These are phyloP conservation scores for Lysandra bellargus DNA, from an alignment of 2,888 invertebrate species.

Conservation along the genomic window DNA sequence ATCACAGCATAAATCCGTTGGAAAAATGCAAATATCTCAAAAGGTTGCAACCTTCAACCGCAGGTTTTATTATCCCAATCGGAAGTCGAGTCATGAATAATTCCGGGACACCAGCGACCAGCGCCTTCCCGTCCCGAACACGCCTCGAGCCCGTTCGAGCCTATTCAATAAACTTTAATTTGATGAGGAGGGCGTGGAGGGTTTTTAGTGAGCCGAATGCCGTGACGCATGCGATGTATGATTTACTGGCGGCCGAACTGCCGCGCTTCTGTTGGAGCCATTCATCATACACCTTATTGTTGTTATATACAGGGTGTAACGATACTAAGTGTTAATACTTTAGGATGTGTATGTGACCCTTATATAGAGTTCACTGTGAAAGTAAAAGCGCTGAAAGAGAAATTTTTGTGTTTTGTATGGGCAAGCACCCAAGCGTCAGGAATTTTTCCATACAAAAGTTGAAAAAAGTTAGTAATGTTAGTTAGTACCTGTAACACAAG, in stretches of 20 bases:
- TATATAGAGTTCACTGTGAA: too few species aligned
- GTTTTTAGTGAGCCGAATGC: slow-evolving; percentile 38
- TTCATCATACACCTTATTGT: slow-evolving; percentile 17
- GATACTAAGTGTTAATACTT: too few species aligned
- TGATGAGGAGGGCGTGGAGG: slow-evolving; percentile 48
- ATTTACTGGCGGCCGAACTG: slow-evolving; percentile 28
- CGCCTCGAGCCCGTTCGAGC: slow-evolving; percentile 32
- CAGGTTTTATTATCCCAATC: slow-evolving; percentile 59
- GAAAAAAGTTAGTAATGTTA: too few species aligned
- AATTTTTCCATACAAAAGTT: too few species aligned
- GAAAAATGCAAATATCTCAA: slow-evolving; percentile 9
- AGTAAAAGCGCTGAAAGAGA: too few species aligned
- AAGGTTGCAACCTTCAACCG: slow-evolving; percentile 11
- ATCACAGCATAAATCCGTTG: neutral
- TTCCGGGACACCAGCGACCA: slow-evolving; percentile 50
- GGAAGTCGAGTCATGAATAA: slow-evolving; percentile 67
- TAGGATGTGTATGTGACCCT: too few species aligned
- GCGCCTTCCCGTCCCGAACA: slow-evolving; percentile 44
- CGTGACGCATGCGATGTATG: slow-evolving; percentile 39
- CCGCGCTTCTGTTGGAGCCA: neutral
- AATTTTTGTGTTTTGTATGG: too few species aligned
- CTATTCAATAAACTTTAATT: slow-evolving; percentile 59
- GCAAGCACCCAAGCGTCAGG: too few species aligned
- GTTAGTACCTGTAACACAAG: too few species aligned
- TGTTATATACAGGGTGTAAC: too few species aligned